Evolutionary conservation across 2,113 vertebrate genomes (phyloP).

Genomic region (Scophthalmus maximus): DNA sequence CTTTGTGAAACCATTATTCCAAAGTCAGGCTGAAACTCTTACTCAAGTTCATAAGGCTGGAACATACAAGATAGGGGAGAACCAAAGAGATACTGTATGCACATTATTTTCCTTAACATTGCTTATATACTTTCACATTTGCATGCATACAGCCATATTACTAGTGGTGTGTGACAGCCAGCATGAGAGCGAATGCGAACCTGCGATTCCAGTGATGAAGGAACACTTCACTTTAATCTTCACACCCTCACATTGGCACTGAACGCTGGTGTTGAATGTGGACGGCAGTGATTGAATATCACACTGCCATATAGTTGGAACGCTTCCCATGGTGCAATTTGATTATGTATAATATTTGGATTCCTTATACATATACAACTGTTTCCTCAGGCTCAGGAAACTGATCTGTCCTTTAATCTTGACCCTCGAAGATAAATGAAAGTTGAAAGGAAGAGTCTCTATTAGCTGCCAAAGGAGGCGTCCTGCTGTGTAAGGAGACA

Average conservation of each 20-base stretch:
- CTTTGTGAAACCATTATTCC: too few relatives aligned
- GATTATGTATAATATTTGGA: background rate
- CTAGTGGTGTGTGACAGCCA: background rate
- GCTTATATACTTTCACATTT: background rate
- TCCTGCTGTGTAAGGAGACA: conserved; percentile 1
- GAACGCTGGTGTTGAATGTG: background rate
- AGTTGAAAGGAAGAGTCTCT: background rate
- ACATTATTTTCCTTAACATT: too few relatives aligned
- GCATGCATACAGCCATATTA: too few relatives aligned
- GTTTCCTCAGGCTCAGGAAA: background rate
- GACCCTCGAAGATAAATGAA: background rate
- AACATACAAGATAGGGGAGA: too few relatives aligned
- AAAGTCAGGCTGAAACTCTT: too few relatives aligned
- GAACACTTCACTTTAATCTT: background rate
- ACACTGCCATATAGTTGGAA: background rate
- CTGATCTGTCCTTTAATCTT: background rate
- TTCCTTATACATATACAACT: background rate
- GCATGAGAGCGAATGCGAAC: background rate
- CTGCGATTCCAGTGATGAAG: background rate
- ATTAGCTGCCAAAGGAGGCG: conserved; percentile 32
- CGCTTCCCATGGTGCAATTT: background rate
- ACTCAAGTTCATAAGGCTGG: too few relatives aligned
- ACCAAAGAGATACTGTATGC: too few relatives aligned
- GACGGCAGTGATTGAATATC: background rate
- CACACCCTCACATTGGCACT: background rate